These are phyloP conservation scores for Beris morrisii DNA, from an alignment of 2,888 invertebrate species.

Conservation along the genomic window DNA sequence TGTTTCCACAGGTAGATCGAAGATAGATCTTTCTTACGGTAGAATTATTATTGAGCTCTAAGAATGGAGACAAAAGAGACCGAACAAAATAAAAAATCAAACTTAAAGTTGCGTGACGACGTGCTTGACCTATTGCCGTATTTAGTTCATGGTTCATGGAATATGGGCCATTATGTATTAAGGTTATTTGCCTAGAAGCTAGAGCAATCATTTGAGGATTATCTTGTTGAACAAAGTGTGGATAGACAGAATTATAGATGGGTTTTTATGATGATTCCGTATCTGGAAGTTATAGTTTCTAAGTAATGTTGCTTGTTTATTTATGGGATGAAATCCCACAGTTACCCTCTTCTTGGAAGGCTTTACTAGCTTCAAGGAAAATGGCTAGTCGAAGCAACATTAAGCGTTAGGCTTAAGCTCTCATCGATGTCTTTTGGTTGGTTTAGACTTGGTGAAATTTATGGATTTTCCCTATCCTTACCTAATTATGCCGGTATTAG, in stretches of 20 bases:
- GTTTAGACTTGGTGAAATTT: too few relatives aligned
- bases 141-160: slow-evolving; percentile 23
- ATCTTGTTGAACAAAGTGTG: slow-evolving; percentile 11
- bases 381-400: too few relatives aligned
- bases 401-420: too few relatives aligned
- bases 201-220: slow-evolving; percentile 17
- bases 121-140: slow-evolving; percentile 25
- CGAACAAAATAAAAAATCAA: background rate
- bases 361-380: too few relatives aligned
- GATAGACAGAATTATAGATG: background rate
- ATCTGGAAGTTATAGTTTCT: too few relatives aligned
- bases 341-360: too few relatives aligned
- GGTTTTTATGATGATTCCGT: too few relatives aligned
- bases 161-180: slow-evolving; percentile 18
- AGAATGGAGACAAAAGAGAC: slow-evolving; percentile 7
- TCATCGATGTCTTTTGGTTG: too few relatives aligned
- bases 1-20: background rate
- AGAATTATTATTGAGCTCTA: slow-evolving; percentile 7
- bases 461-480: too few relatives aligned
- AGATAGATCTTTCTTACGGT: slow-evolving; percentile 1
- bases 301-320: too few relatives aligned
- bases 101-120: slow-evolving; percentile 27
- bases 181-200: slow-evolving; percentile 20
- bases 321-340: too few relatives aligned
- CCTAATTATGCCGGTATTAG: too few relatives aligned